Percentiles rank a stretch among this genome's conserved stretches.
Evolutionary conservation across 2,797 vertebrate genomes (phyloP).

Genomic region (Echeneis naucrates): DNA sequence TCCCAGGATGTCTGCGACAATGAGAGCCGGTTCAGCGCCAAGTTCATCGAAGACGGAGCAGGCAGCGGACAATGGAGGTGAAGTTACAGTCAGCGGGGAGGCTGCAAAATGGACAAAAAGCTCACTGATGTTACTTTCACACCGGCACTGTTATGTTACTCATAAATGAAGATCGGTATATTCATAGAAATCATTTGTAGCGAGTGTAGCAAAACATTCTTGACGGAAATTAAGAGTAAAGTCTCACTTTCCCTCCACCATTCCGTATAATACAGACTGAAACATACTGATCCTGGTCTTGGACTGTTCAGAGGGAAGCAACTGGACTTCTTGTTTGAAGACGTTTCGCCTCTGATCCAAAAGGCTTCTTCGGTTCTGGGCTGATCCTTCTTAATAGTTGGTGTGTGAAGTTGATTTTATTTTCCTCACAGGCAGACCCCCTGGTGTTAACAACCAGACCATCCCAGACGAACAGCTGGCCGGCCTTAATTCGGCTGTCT

Average conservation of each 20-base stretch:
- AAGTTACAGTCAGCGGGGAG: not conserved
- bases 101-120: not conserved
- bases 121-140: too few species aligned
- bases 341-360: too few species aligned
- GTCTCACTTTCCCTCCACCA: too few species aligned
- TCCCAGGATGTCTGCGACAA: conserved; percentile 50
- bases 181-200: too few species aligned
- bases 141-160: not conserved
- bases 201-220: too few species aligned
- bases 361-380: too few species aligned
- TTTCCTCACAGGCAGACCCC: conserved; percentile 15
- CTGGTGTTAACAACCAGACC: conserved; percentile 62
- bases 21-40: conserved; percentile 44
- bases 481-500: conserved; percentile 80
- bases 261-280: not conserved
- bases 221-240: too few species aligned
- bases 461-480: conserved; percentile 87
- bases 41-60: conserved; percentile 23
- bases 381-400: too few species aligned
- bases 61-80: conserved; percentile 36
- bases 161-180: not conserved
- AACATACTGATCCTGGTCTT: too few species aligned
- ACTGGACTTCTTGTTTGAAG: not conserved
- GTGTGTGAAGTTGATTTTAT: too few species aligned
- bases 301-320: too few species aligned